These are phyloP conservation scores for Eupithecia subumbrata DNA, from an alignment of 2,888 invertebrate genomes.

Conservation along the genomic window DNA sequence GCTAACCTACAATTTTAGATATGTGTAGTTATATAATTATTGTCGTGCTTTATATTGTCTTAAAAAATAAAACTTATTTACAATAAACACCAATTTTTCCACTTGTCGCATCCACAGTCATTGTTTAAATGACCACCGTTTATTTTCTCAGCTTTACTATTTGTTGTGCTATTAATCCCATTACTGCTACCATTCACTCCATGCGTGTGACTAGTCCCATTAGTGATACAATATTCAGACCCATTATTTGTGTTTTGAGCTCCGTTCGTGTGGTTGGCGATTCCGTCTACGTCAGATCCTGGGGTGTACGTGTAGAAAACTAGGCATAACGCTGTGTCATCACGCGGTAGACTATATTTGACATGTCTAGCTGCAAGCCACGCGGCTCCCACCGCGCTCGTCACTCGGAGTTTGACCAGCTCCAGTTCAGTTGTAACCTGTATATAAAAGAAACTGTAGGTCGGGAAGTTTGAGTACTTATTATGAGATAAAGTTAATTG, in stretches of 20 bases:
- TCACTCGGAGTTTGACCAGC: conserved; percentile 88
- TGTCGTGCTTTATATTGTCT: neutral
- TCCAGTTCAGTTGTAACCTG: conserved; percentile 79
- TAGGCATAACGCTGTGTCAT: conserved; percentile 88
- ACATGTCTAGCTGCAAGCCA: conserved; percentile 91
- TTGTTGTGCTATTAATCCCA: neutral
- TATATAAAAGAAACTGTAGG: neutral
- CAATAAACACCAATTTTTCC: conserved; percentile 55
- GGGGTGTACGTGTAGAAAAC: conserved; percentile 85
- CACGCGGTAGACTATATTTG: conserved; percentile 85
- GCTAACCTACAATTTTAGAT: neutral
- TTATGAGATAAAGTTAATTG: neutral
- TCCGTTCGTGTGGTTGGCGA: neutral
- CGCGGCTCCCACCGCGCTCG: conserved; percentile 93
- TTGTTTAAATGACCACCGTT: conserved; percentile 27
- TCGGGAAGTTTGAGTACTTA: neutral
- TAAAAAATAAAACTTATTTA: neutral
- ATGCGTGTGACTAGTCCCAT: conserved; percentile 5
- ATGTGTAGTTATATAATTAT: neutral
- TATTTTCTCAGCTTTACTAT: conserved; percentile 22
- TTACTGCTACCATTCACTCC: conserved; percentile 17
- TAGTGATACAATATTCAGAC: neutral
- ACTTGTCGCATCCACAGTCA: conserved; percentile 56
- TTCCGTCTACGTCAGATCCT: conserved; percentile 41
- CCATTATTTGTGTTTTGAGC: conserved; percentile 13